Conservation (phyloP, 2,888 invertebrate genomes). For the Phragmatobia fuliginosa region DNA sequence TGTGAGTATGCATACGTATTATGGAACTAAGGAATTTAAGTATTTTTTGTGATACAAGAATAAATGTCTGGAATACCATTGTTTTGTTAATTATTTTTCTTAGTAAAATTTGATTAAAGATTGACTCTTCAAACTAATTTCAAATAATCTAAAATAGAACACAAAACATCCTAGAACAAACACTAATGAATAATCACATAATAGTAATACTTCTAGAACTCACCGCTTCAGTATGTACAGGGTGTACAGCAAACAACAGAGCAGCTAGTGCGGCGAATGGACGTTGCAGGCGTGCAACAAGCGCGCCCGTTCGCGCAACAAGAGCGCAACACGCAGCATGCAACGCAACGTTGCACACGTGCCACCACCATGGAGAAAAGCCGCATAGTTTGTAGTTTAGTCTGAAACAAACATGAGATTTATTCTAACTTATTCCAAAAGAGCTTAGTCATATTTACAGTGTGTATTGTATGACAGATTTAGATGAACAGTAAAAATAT, state of each 20-base stretch:
- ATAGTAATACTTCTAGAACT: slow-evolving; percentile 72
- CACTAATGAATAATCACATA: background rate
- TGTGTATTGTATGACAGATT: no score
- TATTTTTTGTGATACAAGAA: no score
- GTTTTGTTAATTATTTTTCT: no score
- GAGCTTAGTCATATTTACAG: no score
- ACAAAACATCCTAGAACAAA: no score
- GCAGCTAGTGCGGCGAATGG: slow-evolving; percentile 91
- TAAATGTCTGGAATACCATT: no score
- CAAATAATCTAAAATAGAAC: no score
- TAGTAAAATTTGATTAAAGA: no score
- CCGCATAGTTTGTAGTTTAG: slow-evolving; percentile 91
- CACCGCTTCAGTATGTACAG: slow-evolving; percentile 96
- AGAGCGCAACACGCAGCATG: slow-evolving; percentile 92
- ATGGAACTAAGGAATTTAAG: no score
- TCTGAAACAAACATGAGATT: slow-evolving; percentile 83
- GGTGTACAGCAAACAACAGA: slow-evolving; percentile 93
- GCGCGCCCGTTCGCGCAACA: slow-evolving; percentile 89
- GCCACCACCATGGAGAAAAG: slow-evolving; percentile 92
- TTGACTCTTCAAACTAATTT: no score
- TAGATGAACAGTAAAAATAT: no score
- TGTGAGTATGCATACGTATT: no score
- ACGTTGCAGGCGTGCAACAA: slow-evolving; percentile 89
- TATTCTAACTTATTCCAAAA: background rate
- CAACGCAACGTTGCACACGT: slow-evolving; percentile 91